Evolutionary conservation across 2,113 vertebrate genomes (phyloP).

Genomic region (Nothocercus julius): DNA sequence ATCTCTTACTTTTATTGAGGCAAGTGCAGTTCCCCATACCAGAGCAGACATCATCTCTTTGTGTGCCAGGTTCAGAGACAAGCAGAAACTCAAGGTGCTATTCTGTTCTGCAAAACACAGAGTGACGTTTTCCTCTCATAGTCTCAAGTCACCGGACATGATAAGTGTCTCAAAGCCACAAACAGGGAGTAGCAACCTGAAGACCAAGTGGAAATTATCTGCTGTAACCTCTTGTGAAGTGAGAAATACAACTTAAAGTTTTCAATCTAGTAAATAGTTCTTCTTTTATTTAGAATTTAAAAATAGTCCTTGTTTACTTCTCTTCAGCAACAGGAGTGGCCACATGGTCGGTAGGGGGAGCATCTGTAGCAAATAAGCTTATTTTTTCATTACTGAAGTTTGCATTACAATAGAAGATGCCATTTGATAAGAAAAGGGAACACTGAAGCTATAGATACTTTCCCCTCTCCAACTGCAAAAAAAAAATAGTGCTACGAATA

Average conservation of each 20-base stretch:
- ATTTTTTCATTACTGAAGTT: background rate
- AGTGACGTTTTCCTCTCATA: background rate
- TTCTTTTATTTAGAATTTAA: background rate
- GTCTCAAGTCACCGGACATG: background rate
- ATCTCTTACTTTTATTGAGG: background rate
- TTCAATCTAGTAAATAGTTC: background rate
- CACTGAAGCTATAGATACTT: background rate
- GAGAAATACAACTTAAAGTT: background rate
- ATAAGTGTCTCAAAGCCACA: background rate
- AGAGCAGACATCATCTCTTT: background rate
- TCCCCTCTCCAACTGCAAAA: background rate
- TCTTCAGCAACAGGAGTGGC: background rate
- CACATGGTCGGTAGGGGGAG: background rate
- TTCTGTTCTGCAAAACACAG: background rate
- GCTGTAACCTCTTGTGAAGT: background rate
- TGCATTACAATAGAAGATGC: background rate
- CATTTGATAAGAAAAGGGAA: background rate
- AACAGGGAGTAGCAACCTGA: background rate
- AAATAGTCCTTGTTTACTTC: background rate
- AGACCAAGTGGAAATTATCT: background rate
- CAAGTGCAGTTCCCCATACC: background rate
- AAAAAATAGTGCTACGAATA: background rate
- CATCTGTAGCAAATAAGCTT: fast-evolving
- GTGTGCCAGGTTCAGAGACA: background rate
- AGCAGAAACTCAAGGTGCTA: background rate